Conservation (phyloP, 2,888 invertebrate species). For the Prosapia bicincta region DNA sequence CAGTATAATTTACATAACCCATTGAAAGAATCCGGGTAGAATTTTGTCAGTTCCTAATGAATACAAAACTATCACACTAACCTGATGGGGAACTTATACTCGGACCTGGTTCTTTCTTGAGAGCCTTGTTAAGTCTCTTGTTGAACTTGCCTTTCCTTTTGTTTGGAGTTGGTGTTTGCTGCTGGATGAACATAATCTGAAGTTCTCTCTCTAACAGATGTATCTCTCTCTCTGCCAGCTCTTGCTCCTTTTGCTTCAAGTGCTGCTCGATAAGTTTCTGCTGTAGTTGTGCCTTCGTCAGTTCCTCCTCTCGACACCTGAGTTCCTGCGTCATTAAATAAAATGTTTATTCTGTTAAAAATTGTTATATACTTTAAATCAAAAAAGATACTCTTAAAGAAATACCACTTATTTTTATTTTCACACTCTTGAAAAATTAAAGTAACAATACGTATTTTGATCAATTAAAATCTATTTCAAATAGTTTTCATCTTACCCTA, state of each 20-base stretch:
- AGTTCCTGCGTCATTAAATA: constrained; percentile 65
- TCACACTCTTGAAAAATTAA: too few species aligned
- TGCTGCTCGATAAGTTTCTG: constrained; percentile 86
- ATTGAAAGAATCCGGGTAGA: too few species aligned
- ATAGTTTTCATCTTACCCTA: too few species aligned
- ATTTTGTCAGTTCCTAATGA: too few species aligned
- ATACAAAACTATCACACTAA: constrained; percentile 44
- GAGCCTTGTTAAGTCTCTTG: constrained; percentile 68
- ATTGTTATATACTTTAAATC: too few species aligned
- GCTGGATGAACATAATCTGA: constrained; percentile 81
- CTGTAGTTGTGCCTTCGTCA: constrained; percentile 81
- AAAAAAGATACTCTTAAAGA: too few species aligned
- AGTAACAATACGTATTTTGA: too few species aligned
- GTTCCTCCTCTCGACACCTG: constrained; percentile 89
- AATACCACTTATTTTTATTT: too few species aligned
- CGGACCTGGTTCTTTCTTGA: constrained; percentile 78
- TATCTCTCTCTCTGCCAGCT: constrained; percentile 84
- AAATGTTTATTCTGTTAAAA: too few species aligned
- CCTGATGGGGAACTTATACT: constrained; percentile 82
- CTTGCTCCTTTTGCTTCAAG: constrained; percentile 79
- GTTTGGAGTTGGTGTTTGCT: constrained; percentile 62
- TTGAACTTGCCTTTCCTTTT: constrained; percentile 89
- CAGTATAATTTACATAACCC: too few species aligned
- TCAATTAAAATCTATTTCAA: too few species aligned
- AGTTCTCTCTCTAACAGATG: constrained; percentile 86